These are phyloP conservation scores for Pomatorhinus ruficollis DNA, from an alignment of 2,113 vertebrate genomes.

Conservation along the genomic window DNA sequence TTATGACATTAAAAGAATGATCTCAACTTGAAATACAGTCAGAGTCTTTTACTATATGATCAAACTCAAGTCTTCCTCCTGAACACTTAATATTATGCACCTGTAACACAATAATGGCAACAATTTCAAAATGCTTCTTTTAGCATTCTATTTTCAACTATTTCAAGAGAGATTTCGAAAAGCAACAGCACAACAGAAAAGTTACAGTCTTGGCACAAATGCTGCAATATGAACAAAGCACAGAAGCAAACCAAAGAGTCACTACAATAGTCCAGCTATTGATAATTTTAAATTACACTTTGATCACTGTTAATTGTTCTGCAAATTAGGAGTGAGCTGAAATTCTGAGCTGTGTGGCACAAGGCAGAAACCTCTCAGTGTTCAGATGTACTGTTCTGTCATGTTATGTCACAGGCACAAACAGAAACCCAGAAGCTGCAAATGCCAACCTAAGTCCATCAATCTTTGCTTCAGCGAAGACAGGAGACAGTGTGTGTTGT, in stretches of 20 bases:
- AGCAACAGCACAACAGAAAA: not conserved
- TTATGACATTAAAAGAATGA: not conserved
- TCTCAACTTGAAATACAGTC: not conserved
- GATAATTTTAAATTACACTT: not conserved
- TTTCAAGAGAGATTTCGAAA: not conserved
- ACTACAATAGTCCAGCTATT: not conserved
- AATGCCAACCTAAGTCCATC: not conserved
- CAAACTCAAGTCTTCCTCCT: not conserved
- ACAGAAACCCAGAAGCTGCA: not conserved
- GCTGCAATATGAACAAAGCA: not conserved
- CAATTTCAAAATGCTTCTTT: not conserved
- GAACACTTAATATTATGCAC: not conserved
- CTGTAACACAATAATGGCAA: not conserved
- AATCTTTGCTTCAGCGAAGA: not conserved
- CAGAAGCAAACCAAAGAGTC: not conserved
- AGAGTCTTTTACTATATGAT: not conserved
- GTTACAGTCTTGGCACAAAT: not conserved
- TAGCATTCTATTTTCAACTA: not conserved
- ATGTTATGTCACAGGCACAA: not conserved
- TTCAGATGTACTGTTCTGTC: not conserved
- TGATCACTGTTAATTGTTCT: not conserved
- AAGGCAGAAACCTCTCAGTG: not conserved
- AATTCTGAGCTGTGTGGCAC: not conserved
- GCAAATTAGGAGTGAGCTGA: not conserved
- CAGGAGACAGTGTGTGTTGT: rapidly evolving